These are phyloP conservation scores for Magallana angulata DNA, from an alignment of 1,140 invertebrate genomes.

Conservation along the genomic window DNA sequence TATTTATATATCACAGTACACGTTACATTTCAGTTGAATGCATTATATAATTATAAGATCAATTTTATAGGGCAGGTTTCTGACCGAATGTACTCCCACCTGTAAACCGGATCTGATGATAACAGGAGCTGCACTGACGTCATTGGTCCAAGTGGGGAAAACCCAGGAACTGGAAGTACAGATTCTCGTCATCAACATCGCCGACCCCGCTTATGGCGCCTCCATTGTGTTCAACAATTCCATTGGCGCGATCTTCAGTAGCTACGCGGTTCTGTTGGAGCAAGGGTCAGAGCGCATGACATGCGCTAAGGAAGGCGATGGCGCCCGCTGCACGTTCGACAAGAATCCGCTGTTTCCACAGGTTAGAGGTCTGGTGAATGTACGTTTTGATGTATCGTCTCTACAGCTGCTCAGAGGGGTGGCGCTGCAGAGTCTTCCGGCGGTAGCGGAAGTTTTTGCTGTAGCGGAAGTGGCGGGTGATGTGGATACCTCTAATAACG, in stretches of 20 bases:
- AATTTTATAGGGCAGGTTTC: not conserved
- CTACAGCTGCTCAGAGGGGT: not conserved
- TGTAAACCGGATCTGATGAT: conserved; percentile 18
- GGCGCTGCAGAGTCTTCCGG: not conserved
- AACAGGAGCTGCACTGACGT: not conserved
- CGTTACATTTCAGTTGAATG: too few relatives aligned
- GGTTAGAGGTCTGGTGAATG: not conserved
- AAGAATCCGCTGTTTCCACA: not conserved
- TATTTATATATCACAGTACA: too few relatives aligned
- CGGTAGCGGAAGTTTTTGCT: not conserved
- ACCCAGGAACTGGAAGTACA: conserved; percentile 6
- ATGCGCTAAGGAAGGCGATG: not conserved
- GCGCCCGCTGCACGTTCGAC: not conserved
- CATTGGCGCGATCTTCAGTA: not conserved
- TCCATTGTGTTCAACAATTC: not conserved
- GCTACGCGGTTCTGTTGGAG: not conserved
- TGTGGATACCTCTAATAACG: not conserved
- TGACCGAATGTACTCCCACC: not conserved
- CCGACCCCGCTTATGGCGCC: conserved; percentile 10
- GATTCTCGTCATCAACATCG: not conserved
- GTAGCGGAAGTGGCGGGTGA: not conserved
- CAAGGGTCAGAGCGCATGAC: conserved; percentile 2
- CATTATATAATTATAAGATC: too few relatives aligned
- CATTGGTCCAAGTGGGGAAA: not conserved
- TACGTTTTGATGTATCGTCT: not conserved